phyloP scores from a whole-genome alignment of 2,888 invertebrate species.

The Aphelenchoides bicaudatus region DNA sequence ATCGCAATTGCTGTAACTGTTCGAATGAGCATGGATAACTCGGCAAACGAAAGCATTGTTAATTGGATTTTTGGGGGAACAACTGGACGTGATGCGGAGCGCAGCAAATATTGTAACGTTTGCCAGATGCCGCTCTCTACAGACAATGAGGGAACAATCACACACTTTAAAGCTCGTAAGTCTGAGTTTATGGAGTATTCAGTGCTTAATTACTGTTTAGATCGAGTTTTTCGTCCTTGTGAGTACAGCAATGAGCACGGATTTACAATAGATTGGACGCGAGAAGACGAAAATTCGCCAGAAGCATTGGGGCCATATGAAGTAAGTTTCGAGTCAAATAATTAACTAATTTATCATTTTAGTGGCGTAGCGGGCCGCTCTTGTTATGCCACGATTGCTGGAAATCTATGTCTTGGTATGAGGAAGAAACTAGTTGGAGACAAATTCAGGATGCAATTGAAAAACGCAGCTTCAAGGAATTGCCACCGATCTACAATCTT shows the following conservation, averaged over 20 bases:
- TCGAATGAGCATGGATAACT: no score
- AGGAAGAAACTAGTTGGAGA: not conserved
- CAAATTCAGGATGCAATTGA: not conserved
- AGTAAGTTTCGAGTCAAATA: slow-evolving; percentile 2
- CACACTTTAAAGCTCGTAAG: slow-evolving; percentile 9
- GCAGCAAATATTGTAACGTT: slow-evolving; percentile 10
- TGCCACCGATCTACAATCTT: not conserved
- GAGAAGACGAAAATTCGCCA: not conserved
- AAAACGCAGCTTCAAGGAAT: not conserved
- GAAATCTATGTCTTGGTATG: not conserved
- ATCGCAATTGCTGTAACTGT: slow-evolving; percentile 1
- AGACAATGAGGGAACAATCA: not conserved
- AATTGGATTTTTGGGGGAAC: slow-evolving; percentile 10
- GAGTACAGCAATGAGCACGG: slow-evolving; percentile 2
- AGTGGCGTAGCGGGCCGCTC: slow-evolving; percentile 7
- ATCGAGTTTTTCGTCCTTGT: not conserved
- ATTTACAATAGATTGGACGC: not conserved
- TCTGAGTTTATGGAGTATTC: not conserved
- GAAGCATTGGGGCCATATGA: not conserved
- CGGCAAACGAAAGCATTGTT: no score
- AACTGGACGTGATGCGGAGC: not conserved
- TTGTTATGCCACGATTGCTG: not conserved
- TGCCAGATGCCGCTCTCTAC: slow-evolving; percentile 2
- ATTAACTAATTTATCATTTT: not conserved
- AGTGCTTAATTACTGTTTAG: not conserved